Percentiles rank a stretch among this genome's conserved stretches.
These are phyloP conservation scores for Heptranchias perlo DNA, from an alignment of 2,113 vertebrate species.

Conservation along the genomic window DNA sequence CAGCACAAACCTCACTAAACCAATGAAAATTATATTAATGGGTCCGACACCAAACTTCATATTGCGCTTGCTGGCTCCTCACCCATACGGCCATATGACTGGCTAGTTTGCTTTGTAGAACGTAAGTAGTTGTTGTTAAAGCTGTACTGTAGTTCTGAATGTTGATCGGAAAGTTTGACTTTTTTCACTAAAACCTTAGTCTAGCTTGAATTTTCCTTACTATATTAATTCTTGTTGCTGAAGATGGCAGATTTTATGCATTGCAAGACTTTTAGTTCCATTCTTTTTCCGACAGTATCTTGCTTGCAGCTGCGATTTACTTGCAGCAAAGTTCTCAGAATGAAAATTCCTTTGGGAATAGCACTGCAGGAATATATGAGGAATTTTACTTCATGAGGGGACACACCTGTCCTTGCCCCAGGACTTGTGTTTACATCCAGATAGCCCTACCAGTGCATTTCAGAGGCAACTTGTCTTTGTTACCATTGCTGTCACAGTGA, in stretches of 20 bases:
- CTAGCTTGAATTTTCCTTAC: not conserved
- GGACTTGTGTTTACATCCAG: too few species aligned
- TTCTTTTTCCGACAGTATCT: not conserved
- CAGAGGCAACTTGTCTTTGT: not conserved
- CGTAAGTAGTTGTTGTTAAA: not conserved
- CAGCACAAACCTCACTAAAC: not conserved
- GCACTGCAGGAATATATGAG: not conserved
- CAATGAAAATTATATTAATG: not conserved
- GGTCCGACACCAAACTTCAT: not conserved
- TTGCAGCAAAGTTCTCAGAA: not conserved
- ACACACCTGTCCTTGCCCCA: not conserved
- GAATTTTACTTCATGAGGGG: not conserved
- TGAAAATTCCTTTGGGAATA: not conserved
- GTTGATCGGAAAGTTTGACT: not conserved
- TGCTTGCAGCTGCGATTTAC: not conserved
- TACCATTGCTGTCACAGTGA: not conserved
- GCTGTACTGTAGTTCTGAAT: not conserved
- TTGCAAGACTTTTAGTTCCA: not conserved
- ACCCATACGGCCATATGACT: not conserved
- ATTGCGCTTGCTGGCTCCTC: not conserved
- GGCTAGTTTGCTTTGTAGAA: not conserved
- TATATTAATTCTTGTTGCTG: not conserved
- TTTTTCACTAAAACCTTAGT: conserved; percentile 7
- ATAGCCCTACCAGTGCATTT: too few species aligned
- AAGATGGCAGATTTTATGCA: not conserved